Base-by-base conservation (phyloP, 2,113 vertebrate genomes). In the Callospermophilus lateralis region DNA sequence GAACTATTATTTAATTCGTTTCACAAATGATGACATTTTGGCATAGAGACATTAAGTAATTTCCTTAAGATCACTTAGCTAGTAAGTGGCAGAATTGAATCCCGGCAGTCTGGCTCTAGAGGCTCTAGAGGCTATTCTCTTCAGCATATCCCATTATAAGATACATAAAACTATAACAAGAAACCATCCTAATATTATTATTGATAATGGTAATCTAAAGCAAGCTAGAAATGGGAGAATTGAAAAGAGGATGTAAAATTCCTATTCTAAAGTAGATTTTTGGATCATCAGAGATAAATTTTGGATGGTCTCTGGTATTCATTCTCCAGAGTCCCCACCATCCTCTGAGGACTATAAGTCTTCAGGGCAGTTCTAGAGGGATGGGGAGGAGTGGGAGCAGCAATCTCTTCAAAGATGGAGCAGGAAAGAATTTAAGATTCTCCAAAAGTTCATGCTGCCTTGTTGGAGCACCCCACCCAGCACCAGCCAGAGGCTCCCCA, bases 21-120 rank as follows among this genome's bases (percentile, higher is more conserved):
- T 96, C 37, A 92, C n/a, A 94, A 81, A 78, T 55, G 73, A 93
- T 24, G 45, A 68, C 34, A 78, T 90, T 93, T 92, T 94, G 65
- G 65, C 58, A 89, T 61, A 93, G 86, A 93, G 34, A 95, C 6
- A 32, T 91, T 87, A 94, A 93, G 70, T 37, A 48, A 89, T 55
- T 76, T 93, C 19, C 58, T 76, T 20, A 30, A 84, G 81, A 86
- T 79, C 79, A 90, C 89, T 80, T 58, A 93, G 79, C 45, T 74
- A 39, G 45, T 72, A 85, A 81, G 9, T 34, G 39, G 45, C 39
- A 55, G 32, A 74, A 53, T 10, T 86, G 83, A 84, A 94, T 90
- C 72, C 65, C 72, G 72, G 70, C 30, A 89, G 68, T 89, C 73
- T 83, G 61, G 55, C 55, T 77, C 34, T n/a, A 73, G 68, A 85